Conservation (phyloP, 2,113 vertebrate species). For the Ptyas mucosa region DNA sequence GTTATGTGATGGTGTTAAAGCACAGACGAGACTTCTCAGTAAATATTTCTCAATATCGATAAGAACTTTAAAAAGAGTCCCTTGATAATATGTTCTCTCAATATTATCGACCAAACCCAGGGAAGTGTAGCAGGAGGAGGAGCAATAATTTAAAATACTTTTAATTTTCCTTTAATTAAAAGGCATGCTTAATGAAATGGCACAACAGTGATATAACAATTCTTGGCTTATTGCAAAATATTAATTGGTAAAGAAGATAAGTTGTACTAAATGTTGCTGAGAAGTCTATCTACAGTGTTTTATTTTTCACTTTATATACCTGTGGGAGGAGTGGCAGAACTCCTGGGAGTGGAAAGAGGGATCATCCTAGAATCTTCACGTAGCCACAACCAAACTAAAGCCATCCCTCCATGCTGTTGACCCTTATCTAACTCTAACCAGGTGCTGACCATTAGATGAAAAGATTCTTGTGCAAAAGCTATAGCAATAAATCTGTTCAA, state of each 20-base stretch:
- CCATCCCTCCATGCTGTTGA: neutral
- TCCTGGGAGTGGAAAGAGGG: neutral
- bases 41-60: neutral
- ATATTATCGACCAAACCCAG: neutral
- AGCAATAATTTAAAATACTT: slow-evolving; percentile 49
- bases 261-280: slow-evolving; percentile 23
- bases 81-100: neutral
- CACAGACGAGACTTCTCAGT: accelerated
- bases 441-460: neutral
- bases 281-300: slow-evolving; percentile 34
- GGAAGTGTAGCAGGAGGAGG: slow-evolving; percentile 30
- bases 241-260: slow-evolving; percentile 51
- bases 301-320: neutral
- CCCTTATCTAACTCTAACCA: neutral
- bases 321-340: neutral
- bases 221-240: slow-evolving; percentile 38
- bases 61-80: neutral
- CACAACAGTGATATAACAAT: slow-evolving; percentile 51
- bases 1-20: neutral
- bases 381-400: neutral
- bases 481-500: neutral
- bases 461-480: neutral
- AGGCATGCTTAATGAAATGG: slow-evolving; percentile 57
- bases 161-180: slow-evolving; percentile 66
- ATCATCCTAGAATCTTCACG: neutral